These are phyloP conservation scores for Cervus canadensis DNA, from an alignment of 2,113 vertebrate genomes.

Conservation along the genomic window DNA sequence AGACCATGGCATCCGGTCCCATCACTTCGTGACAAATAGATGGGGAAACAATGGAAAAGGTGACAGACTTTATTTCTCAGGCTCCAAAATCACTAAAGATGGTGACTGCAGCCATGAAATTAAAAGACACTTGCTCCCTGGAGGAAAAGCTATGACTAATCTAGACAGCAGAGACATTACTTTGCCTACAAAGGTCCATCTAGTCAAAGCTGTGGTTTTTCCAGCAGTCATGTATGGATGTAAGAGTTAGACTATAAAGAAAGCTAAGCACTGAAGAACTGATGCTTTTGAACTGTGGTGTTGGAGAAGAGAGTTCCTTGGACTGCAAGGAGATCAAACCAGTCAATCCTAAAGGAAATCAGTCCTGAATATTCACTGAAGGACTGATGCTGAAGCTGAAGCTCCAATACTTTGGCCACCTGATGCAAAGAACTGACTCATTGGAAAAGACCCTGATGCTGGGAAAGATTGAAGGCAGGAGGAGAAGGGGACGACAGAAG, in stretches of 20 bases:
- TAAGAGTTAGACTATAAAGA: background rate
- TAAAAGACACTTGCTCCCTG: background rate
- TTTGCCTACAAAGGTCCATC: background rate
- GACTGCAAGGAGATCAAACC: background rate
- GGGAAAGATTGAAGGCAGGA: background rate
- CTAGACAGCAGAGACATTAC: background rate
- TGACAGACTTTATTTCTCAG: background rate
- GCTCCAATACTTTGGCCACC: background rate
- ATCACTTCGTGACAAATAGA: background rate
- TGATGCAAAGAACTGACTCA: background rate
- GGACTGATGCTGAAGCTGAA: background rate
- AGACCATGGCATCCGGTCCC: background rate
- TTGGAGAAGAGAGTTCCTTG: background rate
- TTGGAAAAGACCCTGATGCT: background rate
- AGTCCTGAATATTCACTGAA: background rate
- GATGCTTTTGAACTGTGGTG: background rate
- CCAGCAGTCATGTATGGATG: background rate
- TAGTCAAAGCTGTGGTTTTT: background rate
- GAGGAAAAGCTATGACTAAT: background rate
- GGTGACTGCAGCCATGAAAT: background rate
- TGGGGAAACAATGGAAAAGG: background rate
- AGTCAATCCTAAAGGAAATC: background rate
- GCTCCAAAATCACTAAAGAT: background rate
- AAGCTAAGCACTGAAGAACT: background rate
- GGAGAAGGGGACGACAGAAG: background rate